Conservation (phyloP, 2,888 invertebrate species). For the Harpalus rufipes region DNA sequence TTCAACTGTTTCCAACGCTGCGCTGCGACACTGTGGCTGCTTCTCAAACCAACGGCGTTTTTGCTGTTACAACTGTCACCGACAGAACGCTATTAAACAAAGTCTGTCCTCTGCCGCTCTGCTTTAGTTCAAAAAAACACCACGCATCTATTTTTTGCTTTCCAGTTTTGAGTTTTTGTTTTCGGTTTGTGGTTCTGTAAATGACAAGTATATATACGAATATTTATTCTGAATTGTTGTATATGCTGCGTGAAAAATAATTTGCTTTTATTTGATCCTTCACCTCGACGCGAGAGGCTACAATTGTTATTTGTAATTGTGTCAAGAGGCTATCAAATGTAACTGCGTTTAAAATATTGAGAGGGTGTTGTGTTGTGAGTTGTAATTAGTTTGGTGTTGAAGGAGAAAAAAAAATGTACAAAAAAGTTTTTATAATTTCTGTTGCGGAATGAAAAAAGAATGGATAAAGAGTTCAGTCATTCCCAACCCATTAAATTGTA, state of each 20-base stretch:
- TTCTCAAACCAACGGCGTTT: slow-evolving; percentile 59
- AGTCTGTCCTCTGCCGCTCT: slow-evolving; percentile 63
- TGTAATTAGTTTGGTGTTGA: background rate
- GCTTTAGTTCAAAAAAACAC: slow-evolving; percentile 55
- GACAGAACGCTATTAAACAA: slow-evolving; percentile 70
- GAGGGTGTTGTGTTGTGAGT: background rate
- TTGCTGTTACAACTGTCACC: slow-evolving; percentile 69
- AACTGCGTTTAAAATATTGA: background rate
- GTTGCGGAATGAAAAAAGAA: too few relatives aligned
- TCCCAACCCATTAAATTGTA: too few relatives aligned
- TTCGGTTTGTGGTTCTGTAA: slow-evolving; percentile 59
- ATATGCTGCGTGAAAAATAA: slow-evolving; percentile 43
- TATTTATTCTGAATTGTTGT: slow-evolving; percentile 45
- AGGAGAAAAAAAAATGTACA: background rate
- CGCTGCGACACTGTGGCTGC: slow-evolving; percentile 46
- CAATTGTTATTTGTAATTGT: background rate
- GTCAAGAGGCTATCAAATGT: slow-evolving; percentile 7
- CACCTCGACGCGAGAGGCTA: background rate
- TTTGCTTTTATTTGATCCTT: slow-evolving; percentile 54
- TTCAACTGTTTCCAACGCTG: slow-evolving; percentile 63
- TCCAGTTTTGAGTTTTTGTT: slow-evolving; percentile 59
- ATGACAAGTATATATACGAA: slow-evolving; percentile 65
- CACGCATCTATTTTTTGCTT: slow-evolving; percentile 65
- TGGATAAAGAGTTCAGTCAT: too few relatives aligned
- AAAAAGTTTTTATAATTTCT: background rate